These are phyloP conservation scores for Nycticorax nycticorax DNA, from an alignment of 2,113 vertebrate genomes.

Conservation along the genomic window DNA sequence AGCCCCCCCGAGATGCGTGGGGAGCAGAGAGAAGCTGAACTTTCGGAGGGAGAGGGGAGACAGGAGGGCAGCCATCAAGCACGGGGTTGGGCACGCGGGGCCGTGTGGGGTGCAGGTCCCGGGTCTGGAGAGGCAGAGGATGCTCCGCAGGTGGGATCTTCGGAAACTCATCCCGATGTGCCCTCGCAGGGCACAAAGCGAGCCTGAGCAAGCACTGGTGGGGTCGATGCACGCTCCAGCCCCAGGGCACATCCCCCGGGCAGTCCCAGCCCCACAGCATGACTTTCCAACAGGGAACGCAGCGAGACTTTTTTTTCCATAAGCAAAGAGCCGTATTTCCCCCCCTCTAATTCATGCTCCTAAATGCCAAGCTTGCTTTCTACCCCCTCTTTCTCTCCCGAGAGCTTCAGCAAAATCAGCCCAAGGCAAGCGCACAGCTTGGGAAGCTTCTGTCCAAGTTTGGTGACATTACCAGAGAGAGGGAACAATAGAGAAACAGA, in stretches of 20 bases:
- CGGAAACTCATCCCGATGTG: neutral
- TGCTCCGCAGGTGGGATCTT: neutral
- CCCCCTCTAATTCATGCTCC: neutral
- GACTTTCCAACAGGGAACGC: neutral
- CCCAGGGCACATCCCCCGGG: neutral
- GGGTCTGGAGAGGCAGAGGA: neutral
- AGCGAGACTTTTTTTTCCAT: neutral
- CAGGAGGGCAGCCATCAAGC: fast-evolving
- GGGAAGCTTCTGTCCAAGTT: conserved; percentile 54
- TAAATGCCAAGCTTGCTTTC: neutral
- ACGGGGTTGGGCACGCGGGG: fast-evolving
- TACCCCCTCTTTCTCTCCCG: neutral
- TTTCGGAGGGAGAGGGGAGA: neutral
- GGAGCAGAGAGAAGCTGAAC: neutral
- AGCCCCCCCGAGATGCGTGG: neutral
- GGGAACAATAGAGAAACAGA: conserved; percentile 40
- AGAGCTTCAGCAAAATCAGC: conserved; percentile 34
- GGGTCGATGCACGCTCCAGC: fast-evolving
- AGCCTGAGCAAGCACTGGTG: neutral
- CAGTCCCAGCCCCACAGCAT: fast-evolving
- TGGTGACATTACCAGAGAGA: conserved; percentile 34
- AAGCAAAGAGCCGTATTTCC: neutral
- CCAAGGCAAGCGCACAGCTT: conserved; percentile 40
- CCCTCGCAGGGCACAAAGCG: neutral
- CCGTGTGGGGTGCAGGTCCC: fast-evolving